phyloP scores from a whole-genome alignment of 1,140 invertebrate genomes.

The Aphelinus certus region DNA sequence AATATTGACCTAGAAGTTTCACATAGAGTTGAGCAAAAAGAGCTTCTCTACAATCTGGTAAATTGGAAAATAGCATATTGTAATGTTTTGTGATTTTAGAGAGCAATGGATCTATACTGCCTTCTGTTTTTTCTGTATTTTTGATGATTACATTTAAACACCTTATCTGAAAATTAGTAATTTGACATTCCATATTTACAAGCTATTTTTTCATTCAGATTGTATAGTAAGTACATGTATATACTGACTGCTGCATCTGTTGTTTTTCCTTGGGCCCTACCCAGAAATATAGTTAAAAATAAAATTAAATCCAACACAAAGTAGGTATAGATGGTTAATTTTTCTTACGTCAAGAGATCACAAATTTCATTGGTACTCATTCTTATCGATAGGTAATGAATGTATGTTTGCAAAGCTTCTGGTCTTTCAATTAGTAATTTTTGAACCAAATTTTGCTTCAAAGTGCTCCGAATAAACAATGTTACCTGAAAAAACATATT shows the following conservation, averaged over 20 bases:
- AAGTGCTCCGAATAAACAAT: slow-evolving; percentile 66
- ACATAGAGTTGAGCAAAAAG: slow-evolving; percentile 62
- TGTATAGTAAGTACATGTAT: too few relatives aligned
- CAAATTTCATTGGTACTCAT: slow-evolving; percentile 64
- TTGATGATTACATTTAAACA: slow-evolving; percentile 61
- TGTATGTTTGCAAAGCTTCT: slow-evolving; percentile 64
- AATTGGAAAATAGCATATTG: slow-evolving; percentile 59
- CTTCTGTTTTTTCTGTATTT: slow-evolving; percentile 57
- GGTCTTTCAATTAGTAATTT: slow-evolving; percentile 62
- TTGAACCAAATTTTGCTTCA: slow-evolving; percentile 64
- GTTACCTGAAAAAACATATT: slow-evolving; percentile 58
- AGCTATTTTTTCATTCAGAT: too few relatives aligned
- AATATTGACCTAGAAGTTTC: slow-evolving; percentile 60
- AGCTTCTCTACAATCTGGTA: slow-evolving; percentile 59
- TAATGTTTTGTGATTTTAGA: slow-evolving; percentile 59
- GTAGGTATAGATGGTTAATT: background rate
- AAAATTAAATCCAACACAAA: slow-evolving; percentile 18
- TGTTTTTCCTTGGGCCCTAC: slow-evolving; percentile 65
- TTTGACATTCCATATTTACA: background rate
- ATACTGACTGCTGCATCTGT: slow-evolving; percentile 66
- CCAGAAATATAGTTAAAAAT: slow-evolving; percentile 43
- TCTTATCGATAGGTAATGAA: slow-evolving; percentile 66
- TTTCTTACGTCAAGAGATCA: slow-evolving; percentile 66
- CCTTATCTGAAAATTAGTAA: slow-evolving; percentile 58
- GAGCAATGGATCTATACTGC: slow-evolving; percentile 57